These are phyloP conservation scores for Oncorhynchus clarkii DNA, from an alignment of 2,113 vertebrate species.

Conservation along the genomic window DNA sequence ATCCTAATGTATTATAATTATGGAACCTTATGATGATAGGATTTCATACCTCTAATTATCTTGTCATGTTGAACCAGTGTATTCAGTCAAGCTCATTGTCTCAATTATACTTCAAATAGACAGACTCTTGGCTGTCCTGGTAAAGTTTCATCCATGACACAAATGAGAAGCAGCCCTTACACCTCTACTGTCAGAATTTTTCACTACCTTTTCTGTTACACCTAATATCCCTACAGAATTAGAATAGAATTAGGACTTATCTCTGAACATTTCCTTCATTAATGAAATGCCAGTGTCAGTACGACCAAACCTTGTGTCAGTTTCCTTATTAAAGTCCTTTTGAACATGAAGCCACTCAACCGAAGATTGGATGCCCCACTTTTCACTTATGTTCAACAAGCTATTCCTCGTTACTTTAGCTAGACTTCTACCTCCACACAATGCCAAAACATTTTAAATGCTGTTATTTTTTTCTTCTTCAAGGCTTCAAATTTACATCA, in stretches of 20 bases:
- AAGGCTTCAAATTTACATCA: slow-evolving; percentile 6
- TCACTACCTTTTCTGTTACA: too few species aligned
- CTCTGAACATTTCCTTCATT: not conserved
- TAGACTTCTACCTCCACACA: too few species aligned
- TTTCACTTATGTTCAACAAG: not conserved
- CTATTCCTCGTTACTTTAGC: not conserved
- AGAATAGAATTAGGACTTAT: too few species aligned
- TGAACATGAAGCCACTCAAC: not conserved
- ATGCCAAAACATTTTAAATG: not conserved
- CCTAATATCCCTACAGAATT: too few species aligned
- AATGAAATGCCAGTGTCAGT: not conserved
- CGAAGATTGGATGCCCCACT: not conserved
- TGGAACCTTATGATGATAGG: too few species aligned
- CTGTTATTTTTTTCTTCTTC: not conserved
- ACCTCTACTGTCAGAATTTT: too few species aligned
- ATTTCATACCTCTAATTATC: too few species aligned
- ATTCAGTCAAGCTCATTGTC: too few species aligned
- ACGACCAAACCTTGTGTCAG: not conserved
- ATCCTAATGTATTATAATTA: too few species aligned
- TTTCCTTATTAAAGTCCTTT: not conserved
- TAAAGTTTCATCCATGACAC: not conserved
- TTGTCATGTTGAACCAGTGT: too few species aligned
- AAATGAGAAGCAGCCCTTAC: too few species aligned
- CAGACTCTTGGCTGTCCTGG: not conserved
- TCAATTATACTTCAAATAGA: not conserved